phyloP scores from a whole-genome alignment of 1,140 invertebrate species.

The Heterodera carotae region DNA sequence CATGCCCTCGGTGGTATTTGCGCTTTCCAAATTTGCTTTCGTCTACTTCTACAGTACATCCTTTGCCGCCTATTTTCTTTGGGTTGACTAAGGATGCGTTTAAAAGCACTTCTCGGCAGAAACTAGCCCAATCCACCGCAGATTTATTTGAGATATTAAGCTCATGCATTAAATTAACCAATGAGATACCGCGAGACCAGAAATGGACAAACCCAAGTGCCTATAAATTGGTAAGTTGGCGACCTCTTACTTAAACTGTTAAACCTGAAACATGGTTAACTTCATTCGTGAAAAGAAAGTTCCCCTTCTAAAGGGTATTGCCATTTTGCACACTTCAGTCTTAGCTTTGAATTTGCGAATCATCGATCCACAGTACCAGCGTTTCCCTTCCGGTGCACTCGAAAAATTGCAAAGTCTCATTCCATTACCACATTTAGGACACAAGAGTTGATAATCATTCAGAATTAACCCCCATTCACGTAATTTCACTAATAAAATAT shows the following conservation, averaged over 20 bases:
- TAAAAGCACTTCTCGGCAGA: too few species aligned
- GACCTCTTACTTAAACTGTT: not conserved
- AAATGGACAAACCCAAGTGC: not conserved
- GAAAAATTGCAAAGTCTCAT: too few species aligned
- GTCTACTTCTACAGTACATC: not conserved
- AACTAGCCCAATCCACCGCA: too few species aligned
- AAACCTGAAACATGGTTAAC: conserved; percentile 1
- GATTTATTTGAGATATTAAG: too few species aligned
- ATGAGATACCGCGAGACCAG: not conserved
- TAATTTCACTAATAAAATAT: too few species aligned
- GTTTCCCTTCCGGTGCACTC: too few species aligned
- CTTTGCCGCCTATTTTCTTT: not conserved
- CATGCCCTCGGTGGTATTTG: conserved; percentile 1
- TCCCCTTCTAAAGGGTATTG: not conserved
- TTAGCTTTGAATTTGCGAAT: too few species aligned
- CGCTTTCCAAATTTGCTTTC: conserved; percentile 12
- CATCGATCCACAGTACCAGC: too few species aligned
- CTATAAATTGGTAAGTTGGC: not conserved
- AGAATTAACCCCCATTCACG: too few species aligned
- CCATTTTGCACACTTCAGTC: too few species aligned
- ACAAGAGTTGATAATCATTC: too few species aligned
- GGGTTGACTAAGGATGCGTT: not conserved
- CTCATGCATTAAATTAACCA: not conserved
- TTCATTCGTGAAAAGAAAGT: not conserved
- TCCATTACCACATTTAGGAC: too few species aligned